These are phyloP conservation scores for Zapus hudsonius DNA, from an alignment of 2,113 vertebrate genomes.

Conservation along the genomic window DNA sequence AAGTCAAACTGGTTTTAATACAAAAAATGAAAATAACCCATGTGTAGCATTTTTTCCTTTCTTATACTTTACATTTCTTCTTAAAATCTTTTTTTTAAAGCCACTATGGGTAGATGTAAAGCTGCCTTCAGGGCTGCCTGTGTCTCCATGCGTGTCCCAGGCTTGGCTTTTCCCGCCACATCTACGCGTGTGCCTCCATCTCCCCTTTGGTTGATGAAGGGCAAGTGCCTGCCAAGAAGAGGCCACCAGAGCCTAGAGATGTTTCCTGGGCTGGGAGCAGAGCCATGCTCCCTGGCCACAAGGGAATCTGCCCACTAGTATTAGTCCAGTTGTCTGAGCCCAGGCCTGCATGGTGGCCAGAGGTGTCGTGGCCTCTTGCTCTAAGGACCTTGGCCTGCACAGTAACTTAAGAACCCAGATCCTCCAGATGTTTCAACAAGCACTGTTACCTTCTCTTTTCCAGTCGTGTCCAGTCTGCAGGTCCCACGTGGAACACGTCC, in stretches of 20 bases:
- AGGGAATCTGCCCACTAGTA: not conserved
- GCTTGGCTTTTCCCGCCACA: not conserved
- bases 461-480: slow-evolving; percentile 96
- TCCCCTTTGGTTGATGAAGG: not conserved
- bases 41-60: not conserved
- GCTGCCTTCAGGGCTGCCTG: not conserved
- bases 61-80: not conserved
- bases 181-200: too few species aligned
- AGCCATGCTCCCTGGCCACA: not conserved
- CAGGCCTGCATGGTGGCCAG: not conserved
- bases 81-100: not conserved
- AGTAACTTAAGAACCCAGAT: not conserved
- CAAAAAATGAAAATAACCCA: not conserved
- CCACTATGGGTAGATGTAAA: not conserved
- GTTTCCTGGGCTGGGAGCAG: not conserved
- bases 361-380: rapidly evolving
- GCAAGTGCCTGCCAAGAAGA: not conserved
- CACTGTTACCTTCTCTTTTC: slow-evolving; percentile 53
- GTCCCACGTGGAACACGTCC: slow-evolving; percentile 93
- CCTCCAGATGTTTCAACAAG: not conserved
- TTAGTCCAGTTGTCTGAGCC: not conserved
- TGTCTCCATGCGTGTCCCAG: not conserved
- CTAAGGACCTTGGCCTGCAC: not conserved
- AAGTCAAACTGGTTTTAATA: slow-evolving; percentile 35
- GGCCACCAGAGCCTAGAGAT: not conserved